phyloP scores from a whole-genome alignment of 2,113 vertebrate genomes.

The Urocolius indicus region DNA sequence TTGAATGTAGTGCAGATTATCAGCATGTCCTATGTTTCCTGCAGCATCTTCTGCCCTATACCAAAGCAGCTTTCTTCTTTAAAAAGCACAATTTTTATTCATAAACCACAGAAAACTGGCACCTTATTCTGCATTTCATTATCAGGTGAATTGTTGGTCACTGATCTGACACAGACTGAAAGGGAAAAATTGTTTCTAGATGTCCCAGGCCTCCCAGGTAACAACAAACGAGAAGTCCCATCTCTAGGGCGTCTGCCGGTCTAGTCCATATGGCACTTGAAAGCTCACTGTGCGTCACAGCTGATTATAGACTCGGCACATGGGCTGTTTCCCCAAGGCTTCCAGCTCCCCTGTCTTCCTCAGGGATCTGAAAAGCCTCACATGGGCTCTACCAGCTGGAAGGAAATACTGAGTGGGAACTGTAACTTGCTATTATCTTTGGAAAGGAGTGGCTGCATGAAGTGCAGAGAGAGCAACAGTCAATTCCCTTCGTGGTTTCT shows the following conservation, averaged over 20 bases:
- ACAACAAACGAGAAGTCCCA: neutral
- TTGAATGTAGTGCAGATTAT: neutral
- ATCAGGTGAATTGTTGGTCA: constrained; percentile 6
- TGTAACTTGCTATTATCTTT: neutral
- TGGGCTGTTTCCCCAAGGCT: neutral
- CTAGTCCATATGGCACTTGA: neutral
- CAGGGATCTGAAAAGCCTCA: neutral
- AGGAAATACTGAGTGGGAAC: neutral
- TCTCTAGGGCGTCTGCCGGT: neutral
- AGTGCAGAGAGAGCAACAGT: rapidly evolving
- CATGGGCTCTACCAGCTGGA: constrained; percentile 14
- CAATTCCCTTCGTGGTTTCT: rapidly evolving
- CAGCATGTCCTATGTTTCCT: rapidly evolving
- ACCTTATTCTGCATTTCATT: neutral
- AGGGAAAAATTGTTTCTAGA: neutral
- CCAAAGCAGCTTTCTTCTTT: neutral
- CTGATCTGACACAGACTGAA: neutral
- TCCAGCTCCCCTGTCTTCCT: neutral
- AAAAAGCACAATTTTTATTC: rapidly evolving
- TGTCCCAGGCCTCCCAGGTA: neutral
- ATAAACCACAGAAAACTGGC: neutral
- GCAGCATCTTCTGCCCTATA: neutral
- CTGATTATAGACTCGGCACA: neutral
- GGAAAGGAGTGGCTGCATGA: neutral
- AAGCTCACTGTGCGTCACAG: neutral